These are phyloP conservation scores for Patiria pectinifera DNA, from an alignment of 53 echinoderm and acorn worm species.

Conservation along the genomic window DNA sequence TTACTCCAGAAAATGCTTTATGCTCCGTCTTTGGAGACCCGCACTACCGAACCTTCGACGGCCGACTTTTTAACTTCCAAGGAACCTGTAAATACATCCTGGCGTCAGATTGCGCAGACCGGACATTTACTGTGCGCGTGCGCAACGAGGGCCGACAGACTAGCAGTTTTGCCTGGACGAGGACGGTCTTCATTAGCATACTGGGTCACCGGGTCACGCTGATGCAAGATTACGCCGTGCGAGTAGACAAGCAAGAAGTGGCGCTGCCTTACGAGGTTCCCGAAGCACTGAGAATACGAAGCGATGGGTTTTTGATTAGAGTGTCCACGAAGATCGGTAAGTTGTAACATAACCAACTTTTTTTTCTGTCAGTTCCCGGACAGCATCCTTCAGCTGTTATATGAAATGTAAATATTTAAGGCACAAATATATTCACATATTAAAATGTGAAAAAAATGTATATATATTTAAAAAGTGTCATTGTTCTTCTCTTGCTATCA, in stretches of 20 bases:
- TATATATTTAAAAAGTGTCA: too few relatives aligned
- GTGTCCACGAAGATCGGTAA: slow-evolving; percentile 87
- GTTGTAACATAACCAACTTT: background rate
- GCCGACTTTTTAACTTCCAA: slow-evolving; percentile 89
- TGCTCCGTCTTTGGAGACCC: slow-evolving; percentile 99
- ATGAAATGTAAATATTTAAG: too few relatives aligned
- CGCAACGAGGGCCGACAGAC: slow-evolving; percentile 92
- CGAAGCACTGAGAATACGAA: slow-evolving; percentile 54
- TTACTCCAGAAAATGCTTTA: slow-evolving; percentile 81
- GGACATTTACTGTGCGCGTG: slow-evolving; percentile 86
- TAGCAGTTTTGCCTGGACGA: slow-evolving; percentile 87
- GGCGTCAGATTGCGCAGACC: slow-evolving; percentile 77
- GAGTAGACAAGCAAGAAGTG: slow-evolving; percentile 74
- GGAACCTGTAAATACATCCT: slow-evolving; percentile 96
- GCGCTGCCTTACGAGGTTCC: slow-evolving; percentile 72
- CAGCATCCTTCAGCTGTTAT: too few relatives aligned
- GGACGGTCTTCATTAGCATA: slow-evolving; percentile 87
- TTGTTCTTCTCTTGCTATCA: too few relatives aligned
- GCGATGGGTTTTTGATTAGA: slow-evolving; percentile 77
- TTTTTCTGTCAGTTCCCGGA: background rate
- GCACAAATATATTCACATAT: too few relatives aligned
- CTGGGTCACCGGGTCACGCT: slow-evolving; percentile 79
- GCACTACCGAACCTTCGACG: slow-evolving; percentile 96
- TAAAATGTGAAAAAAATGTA: too few relatives aligned
- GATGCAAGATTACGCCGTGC: slow-evolving; percentile 84